Base-by-base conservation (phyloP, 2,797 vertebrate species). In the Numenius phaeopus region DNA sequence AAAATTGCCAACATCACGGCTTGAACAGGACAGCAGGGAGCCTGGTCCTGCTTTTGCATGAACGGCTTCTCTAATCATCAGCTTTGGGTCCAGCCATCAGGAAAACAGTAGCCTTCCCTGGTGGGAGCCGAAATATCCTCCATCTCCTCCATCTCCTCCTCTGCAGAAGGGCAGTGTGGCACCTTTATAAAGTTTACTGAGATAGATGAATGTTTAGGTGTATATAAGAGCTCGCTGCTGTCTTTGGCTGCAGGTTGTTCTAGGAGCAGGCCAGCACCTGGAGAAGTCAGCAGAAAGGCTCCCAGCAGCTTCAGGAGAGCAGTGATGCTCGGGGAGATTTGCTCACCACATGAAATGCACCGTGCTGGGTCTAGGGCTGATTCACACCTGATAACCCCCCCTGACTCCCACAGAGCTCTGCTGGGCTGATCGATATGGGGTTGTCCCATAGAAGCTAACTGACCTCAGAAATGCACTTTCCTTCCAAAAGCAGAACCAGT, bases 311-410 rank as follows among this genome's bases (percentile, higher is more conserved):
- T 61, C 57, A 70, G 40, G 78, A 37, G 55, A 29, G 34, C 13
- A 0, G 32, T 3, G 57, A 27, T 73, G 46, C 50, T 73, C 32
- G 6, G 27, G 58, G 65, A 85, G 61, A 23, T 37, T 58, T 64
- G 29, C 57, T 75, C 57, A 42, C 29, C 26, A 2, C 1, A 11
- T 15, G 44, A 83, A 54, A 42, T 2, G 4, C 11, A 1, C 29
- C 1, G 1, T 1, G 2, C 20, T 0, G 3, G 20, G 11, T 18
- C 70, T 13, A 4, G 32, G 18, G n/a, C 30, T 82, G 81, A 52
- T 73, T 82, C 64, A 49, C 22, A 32, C 7, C 39, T 3, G 3
- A 37, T n/a, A 55, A 54, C 8, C 14, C 16, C 39, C 29, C 1
- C 50, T 20, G 77, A 32, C 50, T 59, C 44, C 57, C 4, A 9